Conservation (phyloP, 2,888 invertebrate species). For the Hydrotaea diabolus region DNA sequence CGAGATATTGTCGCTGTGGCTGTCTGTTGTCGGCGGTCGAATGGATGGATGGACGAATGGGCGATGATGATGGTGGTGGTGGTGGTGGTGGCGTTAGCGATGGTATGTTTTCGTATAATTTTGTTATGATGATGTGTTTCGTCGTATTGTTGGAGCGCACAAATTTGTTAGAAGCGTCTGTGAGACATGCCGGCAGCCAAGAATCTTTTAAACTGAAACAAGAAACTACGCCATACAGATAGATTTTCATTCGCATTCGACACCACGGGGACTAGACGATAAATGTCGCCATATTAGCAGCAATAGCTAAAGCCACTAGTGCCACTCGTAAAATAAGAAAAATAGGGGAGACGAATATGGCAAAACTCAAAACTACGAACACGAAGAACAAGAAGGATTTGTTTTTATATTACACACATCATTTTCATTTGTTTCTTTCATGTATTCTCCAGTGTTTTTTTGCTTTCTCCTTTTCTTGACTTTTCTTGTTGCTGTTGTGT, state of each 20-base stretch:
- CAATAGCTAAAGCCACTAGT: conserved; percentile 71
- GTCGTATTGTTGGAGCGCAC: conserved; percentile 66
- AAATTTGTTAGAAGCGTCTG: conserved; percentile 68
- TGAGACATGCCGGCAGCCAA: conserved; percentile 76
- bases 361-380: conserved; percentile 6
- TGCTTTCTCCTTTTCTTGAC: background rate
- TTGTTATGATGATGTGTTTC: conserved; percentile 66
- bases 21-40: conserved; percentile 6
- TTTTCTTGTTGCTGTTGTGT: background rate
- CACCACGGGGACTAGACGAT: conserved; percentile 76
- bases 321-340: conserved; percentile 37
- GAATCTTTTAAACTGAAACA: conserved; percentile 69
- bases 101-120: conserved; percentile 52
- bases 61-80: too few relatives aligned
- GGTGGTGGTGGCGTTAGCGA: too few relatives aligned
- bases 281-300: conserved; percentile 76
- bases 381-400: conserved; percentile 60
- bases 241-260: conserved; percentile 74
- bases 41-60: conserved; percentile 29
- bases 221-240: conserved; percentile 70
- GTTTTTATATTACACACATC: conserved; percentile 70
- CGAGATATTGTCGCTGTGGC: conserved; percentile 51
- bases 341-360: background rate
- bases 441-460: conserved; percentile 37
- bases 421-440: conserved; percentile 56